Base-by-base conservation (phyloP, 2,888 invertebrate genomes). In the Lucinisca nassula region DNA sequence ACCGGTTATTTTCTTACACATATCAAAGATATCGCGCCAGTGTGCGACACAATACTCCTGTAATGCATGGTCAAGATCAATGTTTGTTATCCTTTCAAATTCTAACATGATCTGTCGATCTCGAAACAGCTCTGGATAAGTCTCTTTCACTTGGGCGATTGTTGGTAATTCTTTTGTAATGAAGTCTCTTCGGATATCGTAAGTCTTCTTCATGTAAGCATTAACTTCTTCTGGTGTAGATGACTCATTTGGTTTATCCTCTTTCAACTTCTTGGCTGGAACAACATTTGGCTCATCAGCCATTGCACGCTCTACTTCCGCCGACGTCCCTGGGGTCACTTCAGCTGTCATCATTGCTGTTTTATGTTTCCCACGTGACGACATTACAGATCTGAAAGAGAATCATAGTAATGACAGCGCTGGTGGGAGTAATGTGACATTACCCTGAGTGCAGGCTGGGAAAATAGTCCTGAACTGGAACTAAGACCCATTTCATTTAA, bases 11-110 rank as follows among this genome's bases (percentile, higher is more conserved):
- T 91, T 90, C 37, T 92, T 88, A 8, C 94, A 94, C 80, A 93
- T 91, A 40, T 93, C 92, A 45, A 93, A 93, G 21, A 95, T 93
- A 30, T 92, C 93, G n/a, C 91, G 89, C 72, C 94, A 94, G 82
- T 93, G 93, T 61, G 94, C 93, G 8, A 94, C 95, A 88, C 94
- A 95, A 81, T 94, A 95, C 79, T 94, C 94, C 81, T 94, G 95
- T 40, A 95, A 92, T 35, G 94, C 92, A 76, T 94, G 94, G 80
- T 95, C 95, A 72, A 95, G 92, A 81, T 95, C 95, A 78, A 95
- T 91, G 37, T 93, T 92, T 37, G 94, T 93, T 30, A 95, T 94
- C 58, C 95, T 87, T 82, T 94, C 93, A 88, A 95, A 95, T 72
- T 95, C 95, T 27, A 91, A 83, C 85, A 94, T 88, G 78, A 95